Evolutionary conservation across 2,113 vertebrate species (phyloP).

Genomic region (Hippopotamus amphibius): DNA sequence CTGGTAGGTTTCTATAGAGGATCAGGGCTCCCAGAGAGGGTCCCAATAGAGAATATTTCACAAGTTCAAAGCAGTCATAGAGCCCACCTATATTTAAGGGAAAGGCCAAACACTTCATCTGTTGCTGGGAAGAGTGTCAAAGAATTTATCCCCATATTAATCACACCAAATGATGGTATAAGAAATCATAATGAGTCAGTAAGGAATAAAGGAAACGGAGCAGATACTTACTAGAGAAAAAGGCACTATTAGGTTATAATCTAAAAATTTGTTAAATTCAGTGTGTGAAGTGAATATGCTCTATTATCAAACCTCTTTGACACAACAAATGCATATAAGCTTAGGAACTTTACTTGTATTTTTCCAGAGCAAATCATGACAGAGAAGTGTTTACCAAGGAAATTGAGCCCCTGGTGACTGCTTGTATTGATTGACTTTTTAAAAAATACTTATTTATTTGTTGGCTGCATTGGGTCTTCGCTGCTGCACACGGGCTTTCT

Average conservation of each 20-base stretch:
- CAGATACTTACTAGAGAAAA: not conserved
- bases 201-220: not conserved
- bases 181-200: not conserved
- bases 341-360: not conserved
- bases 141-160: slow-evolving; percentile 2
- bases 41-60: not conserved
- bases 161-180: not conserved
- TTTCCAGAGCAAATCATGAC: not conserved
- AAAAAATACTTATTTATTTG: too few relatives aligned
- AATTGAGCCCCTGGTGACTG: not conserved
- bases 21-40: not conserved
- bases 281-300: not conserved
- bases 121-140: not conserved
- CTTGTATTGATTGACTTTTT: not conserved
- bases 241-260: not conserved
- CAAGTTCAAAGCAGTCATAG: not conserved
- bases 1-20: not conserved
- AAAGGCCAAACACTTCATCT: not conserved
- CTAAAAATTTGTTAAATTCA: not conserved
- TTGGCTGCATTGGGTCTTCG: too few relatives aligned
- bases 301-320: not conserved
- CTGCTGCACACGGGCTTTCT: too few relatives aligned
- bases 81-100: not conserved
- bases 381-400: not conserved
- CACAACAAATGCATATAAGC: not conserved